Conservation (phyloP, 2,888 invertebrate genomes). For the Volucella bombylans region DNA sequence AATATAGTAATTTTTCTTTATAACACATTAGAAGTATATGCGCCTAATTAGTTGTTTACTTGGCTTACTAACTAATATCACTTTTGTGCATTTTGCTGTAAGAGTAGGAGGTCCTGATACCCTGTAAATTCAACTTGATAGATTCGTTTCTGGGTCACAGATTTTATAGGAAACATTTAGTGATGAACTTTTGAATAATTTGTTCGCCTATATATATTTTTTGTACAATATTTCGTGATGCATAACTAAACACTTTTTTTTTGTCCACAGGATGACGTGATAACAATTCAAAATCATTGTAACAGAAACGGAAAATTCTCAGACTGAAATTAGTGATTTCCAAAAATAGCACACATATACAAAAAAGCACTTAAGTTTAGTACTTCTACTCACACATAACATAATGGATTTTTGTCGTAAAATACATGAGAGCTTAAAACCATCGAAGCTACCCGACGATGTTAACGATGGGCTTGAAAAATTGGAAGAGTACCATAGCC, state of each 20-base stretch:
- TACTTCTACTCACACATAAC: constrained; percentile 4
- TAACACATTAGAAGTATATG: too few relatives aligned
- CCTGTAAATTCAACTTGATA: too few relatives aligned
- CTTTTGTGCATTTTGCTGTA: too few relatives aligned
- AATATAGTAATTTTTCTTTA: too few relatives aligned
- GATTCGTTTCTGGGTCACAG: too few relatives aligned
- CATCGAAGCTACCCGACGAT: constrained; percentile 77
- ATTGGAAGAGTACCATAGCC: constrained; percentile 85
- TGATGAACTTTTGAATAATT: too few relatives aligned
- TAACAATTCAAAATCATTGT: constrained; percentile 40
- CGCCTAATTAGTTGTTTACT: too few relatives aligned
- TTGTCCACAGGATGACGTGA: constrained; percentile 67
- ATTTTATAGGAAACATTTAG: too few relatives aligned
- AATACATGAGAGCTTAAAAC: constrained; percentile 75
- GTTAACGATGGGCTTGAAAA: constrained; percentile 86
- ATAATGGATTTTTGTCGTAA: constrained; percentile 77
- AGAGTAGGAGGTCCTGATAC: too few relatives aligned
- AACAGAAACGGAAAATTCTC: constrained; percentile 46
- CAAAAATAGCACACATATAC: constrained; percentile 10
- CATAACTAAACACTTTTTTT: not conserved
- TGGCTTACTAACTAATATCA: too few relatives aligned
- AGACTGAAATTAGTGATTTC: constrained; percentile 66
- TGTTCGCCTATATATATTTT: too few relatives aligned
- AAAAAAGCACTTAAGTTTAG: constrained; percentile 24
- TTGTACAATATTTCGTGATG: too few relatives aligned